These are phyloP conservation scores for Drosophila diplacantha DNA, from an alignment of 2,888 invertebrate species.

Conservation along the genomic window DNA sequence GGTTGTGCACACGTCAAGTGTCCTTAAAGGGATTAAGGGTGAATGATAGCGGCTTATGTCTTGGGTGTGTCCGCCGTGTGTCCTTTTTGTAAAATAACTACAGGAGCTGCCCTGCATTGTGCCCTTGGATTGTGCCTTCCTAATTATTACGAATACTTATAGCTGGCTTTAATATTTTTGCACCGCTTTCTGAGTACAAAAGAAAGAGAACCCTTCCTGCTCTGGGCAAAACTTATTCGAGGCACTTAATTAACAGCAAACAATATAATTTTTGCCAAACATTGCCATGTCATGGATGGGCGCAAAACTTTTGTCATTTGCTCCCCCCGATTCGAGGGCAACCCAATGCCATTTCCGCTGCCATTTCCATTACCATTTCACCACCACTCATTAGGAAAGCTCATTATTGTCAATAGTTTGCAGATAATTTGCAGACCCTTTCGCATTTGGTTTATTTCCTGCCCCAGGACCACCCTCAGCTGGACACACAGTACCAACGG, in stretches of 20 bases:
- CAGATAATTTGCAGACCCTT: constrained; percentile 63
- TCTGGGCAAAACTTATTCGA: constrained; percentile 14
- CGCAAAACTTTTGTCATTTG: constrained; percentile 68
- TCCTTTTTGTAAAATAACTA: constrained; percentile 61
- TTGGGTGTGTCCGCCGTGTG: constrained; percentile 64
- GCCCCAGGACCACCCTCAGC: background rate
- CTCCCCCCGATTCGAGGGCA: constrained; percentile 6
- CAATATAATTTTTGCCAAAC: constrained; percentile 35
- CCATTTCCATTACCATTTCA: constrained; percentile 17
- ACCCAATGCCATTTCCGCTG: background rate
- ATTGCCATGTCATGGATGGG: constrained; percentile 23
- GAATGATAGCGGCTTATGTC: constrained; percentile 74
- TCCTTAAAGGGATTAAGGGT: constrained; percentile 73
- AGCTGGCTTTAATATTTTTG: background rate
- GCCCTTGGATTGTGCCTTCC: constrained; percentile 2
- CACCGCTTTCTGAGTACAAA: background rate
- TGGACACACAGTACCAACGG: background rate
- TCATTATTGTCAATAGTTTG: constrained; percentile 71
- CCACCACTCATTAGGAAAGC: constrained; percentile 69
- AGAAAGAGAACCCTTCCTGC: background rate
- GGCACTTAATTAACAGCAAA: constrained; percentile 39
- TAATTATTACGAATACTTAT: background rate
- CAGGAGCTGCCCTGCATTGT: constrained; percentile 13
- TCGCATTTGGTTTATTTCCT: constrained; percentile 17
- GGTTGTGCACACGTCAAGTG: constrained; percentile 62